Evolutionary conservation across 2,797 vertebrate genomes (phyloP).

Genomic region (Emys orbicularis): DNA sequence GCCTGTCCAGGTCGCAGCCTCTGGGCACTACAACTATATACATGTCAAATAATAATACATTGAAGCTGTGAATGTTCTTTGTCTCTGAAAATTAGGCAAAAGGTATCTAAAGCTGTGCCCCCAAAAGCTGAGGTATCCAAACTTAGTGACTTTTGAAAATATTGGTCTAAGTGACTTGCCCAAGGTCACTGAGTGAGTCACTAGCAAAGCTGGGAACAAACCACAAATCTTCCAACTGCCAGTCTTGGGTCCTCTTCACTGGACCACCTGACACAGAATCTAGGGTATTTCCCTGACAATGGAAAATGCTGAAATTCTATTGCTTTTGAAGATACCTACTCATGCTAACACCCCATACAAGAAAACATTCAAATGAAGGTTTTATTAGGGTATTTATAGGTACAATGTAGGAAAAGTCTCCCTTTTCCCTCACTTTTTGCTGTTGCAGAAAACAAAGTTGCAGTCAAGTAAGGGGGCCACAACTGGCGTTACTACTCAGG

Average conservation of each 20-base stretch:
- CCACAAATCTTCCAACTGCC: neutral
- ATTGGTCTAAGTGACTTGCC: neutral
- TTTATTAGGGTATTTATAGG: neutral
- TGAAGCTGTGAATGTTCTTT: neutral
- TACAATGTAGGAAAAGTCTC: neutral
- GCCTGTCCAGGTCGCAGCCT: neutral
- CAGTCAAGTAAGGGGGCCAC: neutral
- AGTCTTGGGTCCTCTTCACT: neutral
- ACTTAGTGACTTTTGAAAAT: neutral
- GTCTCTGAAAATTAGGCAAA: rapidly evolving
- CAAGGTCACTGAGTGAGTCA: neutral
- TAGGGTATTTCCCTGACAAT: neutral
- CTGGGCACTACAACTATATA: neutral
- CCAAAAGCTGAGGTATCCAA: neutral
- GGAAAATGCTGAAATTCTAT: neutral
- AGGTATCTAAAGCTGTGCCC: neutral
- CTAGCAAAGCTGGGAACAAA: neutral
- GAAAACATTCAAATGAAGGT: neutral
- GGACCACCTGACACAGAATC: neutral
- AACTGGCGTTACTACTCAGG: neutral
- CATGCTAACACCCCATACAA: neutral
- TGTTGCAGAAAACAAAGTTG: neutral
- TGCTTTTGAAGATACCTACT: neutral
- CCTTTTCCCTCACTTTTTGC: neutral
- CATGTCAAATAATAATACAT: neutral